Evolutionary conservation across 1,140 invertebrate species (phyloP), one percentile per base, ranked within the genome.

Genomic region (Lithobius niger): DNA sequence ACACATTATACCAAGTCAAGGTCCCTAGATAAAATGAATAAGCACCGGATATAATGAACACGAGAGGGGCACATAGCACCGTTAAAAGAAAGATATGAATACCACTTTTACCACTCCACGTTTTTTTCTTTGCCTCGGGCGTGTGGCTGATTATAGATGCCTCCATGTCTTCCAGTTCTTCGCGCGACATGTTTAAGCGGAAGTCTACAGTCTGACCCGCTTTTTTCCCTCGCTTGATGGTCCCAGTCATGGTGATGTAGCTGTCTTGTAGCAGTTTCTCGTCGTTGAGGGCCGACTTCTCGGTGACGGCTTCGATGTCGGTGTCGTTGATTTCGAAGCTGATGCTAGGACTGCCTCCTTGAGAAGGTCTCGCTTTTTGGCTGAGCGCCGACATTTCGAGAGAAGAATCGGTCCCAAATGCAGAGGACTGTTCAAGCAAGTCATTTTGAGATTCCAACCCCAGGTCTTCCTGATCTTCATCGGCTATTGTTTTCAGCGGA

Each of bases 1-100:
- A 82, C 56, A 84, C 76, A 64, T 84, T 86, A 64, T 85, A 85
- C 82, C 82, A 85, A 36, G 82, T 82, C 59, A 83, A 69, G 1
- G 82, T 83, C 27, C 83, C 82, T 58, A 83, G 78, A 62, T 85
- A 85, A 67, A 86, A 85, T 2, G 81, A 80, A 62, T 84, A 82
- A 27, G 76, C 65, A 16, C 76, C 67, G 19, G 83, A 82, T 47
- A 82, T 68, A 21, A 79, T 55, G 25, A 79, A 74, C 18, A 82
- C 77, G 68, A 82, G 71, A 18, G 83, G 83, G 59, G 79, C 72
- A 62, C 78, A 82, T 1, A 84, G 36, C 15, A 84, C 56, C 49
- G 79, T 79, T 60, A 82, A 77, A 0, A 84, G 48, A 50, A 80
- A 73, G 28, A 85, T 76, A 69, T 86, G 83, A 10, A 76, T 72